Conservation (phyloP, 2,113 vertebrate species). For the Misgurnus mizolepis region DNA sequence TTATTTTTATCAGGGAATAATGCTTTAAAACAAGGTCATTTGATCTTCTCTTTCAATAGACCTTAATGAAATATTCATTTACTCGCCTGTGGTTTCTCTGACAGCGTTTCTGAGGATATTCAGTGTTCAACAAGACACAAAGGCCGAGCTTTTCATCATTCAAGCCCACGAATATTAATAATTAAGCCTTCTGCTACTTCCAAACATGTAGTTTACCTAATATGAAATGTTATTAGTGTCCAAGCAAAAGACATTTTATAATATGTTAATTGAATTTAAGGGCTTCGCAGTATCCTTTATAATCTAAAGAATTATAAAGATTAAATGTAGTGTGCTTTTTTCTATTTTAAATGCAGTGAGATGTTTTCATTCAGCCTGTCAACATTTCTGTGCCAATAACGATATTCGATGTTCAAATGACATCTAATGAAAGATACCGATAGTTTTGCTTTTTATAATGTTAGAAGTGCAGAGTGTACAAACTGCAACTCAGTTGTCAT, state of each 20-base stretch:
- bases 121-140: constrained; percentile 67
- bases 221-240: not conserved
- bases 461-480: too few species aligned
- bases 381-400: too few species aligned
- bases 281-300: not conserved
- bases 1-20: constrained; percentile 76
- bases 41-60: constrained; percentile 79
- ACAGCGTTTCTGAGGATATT: constrained; percentile 72
- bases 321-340: not conserved
- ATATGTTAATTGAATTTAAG: not conserved
- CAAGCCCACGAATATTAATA: constrained; percentile 63
- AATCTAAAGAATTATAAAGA: not conserved
- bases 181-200: constrained; percentile 66
- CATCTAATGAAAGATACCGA: too few species aligned
- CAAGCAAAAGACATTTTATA: not conserved
- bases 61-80: constrained; percentile 81
- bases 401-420: too few species aligned
- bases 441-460: too few species aligned
- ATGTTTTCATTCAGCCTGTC: too few species aligned
- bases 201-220: constrained; percentile 19
- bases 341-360: not conserved
- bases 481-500: too few species aligned
- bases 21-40: constrained; percentile 80
- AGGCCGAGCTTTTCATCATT: constrained; percentile 75
- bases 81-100: constrained; percentile 73